Conservation (phyloP, 1,140 invertebrate species). For the Thaumetopoea pityocampa region DNA sequence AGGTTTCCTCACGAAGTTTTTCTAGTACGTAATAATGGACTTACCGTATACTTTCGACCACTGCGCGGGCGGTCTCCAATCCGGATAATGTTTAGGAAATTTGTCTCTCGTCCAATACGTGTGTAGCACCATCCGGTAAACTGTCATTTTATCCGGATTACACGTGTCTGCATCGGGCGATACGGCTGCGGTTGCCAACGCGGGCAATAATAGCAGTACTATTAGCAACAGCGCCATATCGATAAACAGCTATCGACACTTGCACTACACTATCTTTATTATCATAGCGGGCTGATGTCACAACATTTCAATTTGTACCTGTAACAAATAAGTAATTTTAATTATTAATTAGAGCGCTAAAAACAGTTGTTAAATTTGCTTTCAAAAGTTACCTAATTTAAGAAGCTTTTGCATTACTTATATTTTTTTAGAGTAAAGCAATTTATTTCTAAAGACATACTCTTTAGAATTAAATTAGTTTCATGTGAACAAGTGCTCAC, state of each 20-base stretch:
- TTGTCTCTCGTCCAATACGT: slow-evolving; percentile 93
- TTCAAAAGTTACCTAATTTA: no score
- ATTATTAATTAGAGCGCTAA: no score
- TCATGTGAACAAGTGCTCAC: no score
- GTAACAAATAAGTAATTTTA: no score
- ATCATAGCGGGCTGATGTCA: slow-evolving; percentile 27
- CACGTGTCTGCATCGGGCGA: slow-evolving; percentile 52
- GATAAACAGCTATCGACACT: slow-evolving; percentile 28
- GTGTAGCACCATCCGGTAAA: slow-evolving; percentile 90
- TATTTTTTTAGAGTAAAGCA: no score
- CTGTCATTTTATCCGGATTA: slow-evolving; percentile 80
- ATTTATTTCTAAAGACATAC: no score
- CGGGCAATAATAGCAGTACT: slow-evolving; percentile 35
- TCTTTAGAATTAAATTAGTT: no score
- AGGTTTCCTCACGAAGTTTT: not conserved
- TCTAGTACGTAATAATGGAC: slow-evolving; percentile 42
- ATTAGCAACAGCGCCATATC: slow-evolving; percentile 46
- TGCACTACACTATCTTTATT: slow-evolving; percentile 37
- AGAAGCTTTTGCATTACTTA: no score
- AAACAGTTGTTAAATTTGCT: no score
- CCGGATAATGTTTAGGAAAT: slow-evolving; percentile 94
- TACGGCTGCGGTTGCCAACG: slow-evolving; percentile 35
- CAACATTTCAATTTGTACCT: slow-evolving; percentile 44
- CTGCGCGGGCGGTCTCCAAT: slow-evolving; percentile 92
- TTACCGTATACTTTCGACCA: slow-evolving; percentile 94